Evolutionary conservation across 1,140 invertebrate genomes (phyloP).

Genomic region (Diplogasteroides magnus): DNA sequence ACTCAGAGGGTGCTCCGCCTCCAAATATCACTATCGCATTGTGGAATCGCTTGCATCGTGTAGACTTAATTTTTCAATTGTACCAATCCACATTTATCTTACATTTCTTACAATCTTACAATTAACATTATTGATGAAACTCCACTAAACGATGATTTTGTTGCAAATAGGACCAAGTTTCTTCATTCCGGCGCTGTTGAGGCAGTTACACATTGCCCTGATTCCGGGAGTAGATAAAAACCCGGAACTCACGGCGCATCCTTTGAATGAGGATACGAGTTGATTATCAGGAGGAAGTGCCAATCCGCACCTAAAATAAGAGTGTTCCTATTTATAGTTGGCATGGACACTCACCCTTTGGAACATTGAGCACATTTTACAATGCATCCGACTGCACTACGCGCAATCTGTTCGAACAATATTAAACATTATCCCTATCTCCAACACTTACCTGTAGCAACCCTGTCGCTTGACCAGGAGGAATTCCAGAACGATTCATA

Average conservation of each 20-base stretch:
- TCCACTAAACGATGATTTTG: neutral
- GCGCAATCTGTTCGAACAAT: neutral
- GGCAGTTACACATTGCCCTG: slow-evolving; percentile 27
- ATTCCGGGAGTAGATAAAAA: slow-evolving; percentile 28
- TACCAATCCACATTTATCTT: no score
- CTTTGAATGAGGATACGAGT: slow-evolving; percentile 30
- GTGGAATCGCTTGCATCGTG: no score
- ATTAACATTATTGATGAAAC: no score
- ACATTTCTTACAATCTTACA: no score
- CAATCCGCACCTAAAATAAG: slow-evolving; percentile 24
- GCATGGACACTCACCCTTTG: neutral
- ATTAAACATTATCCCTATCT: no score
- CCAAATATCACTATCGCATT: no score
- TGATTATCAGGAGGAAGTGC: slow-evolving; percentile 30
- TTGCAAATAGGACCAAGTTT: neutral
- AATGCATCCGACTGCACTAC: neutral
- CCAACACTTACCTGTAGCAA: no score
- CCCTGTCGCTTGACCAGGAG: no score
- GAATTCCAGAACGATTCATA: no score
- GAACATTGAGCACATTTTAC: neutral
- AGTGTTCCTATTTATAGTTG: no score
- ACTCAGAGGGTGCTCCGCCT: no score
- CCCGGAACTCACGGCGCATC: slow-evolving; percentile 29
- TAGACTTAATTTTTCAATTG: no score
- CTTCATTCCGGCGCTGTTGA: slow-evolving; percentile 25